Evolutionary conservation across 2,113 vertebrate species (phyloP).

Genomic region (Thermophis baileyi): DNA sequence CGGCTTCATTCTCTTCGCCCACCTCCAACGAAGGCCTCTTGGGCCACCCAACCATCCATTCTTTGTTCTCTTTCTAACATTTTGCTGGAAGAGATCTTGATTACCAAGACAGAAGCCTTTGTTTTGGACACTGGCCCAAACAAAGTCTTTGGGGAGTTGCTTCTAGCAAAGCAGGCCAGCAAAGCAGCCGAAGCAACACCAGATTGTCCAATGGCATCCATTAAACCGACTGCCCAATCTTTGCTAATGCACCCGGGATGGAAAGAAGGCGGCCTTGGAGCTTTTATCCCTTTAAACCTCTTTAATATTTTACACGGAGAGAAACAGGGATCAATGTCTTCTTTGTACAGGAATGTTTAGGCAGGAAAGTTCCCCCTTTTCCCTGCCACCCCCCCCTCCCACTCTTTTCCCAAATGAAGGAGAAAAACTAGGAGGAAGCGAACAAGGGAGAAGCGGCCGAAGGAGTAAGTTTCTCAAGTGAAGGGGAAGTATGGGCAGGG

Average conservation of each 20-base stretch:
- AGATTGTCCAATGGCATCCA: conserved; percentile 38
- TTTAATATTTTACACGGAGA: conserved; percentile 70
- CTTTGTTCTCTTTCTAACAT: neutral
- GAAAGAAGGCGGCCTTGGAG: conserved; percentile 34
- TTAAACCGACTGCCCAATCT: conserved; percentile 48
- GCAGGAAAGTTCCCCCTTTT: conserved; percentile 16
- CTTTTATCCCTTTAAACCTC: conserved; percentile 62
- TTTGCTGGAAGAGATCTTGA: neutral
- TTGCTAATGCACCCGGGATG: conserved; percentile 42
- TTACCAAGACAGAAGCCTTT: neutral
- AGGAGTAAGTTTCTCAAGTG: no score
- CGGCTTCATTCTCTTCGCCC: neutral
- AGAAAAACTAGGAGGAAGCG: neutral
- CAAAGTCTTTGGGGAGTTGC: neutral
- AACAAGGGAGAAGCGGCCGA: no score
- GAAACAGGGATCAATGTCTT: conserved; percentile 63
- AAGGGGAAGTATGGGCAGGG: no score
- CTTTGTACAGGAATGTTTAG: conserved; percentile 57
- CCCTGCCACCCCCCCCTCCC: neutral
- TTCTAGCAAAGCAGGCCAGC: neutral
- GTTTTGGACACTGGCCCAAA: neutral
- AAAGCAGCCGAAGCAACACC: neutral
- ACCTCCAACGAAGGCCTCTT: neutral
- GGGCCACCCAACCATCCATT: neutral
- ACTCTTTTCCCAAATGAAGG: neutral